These are phyloP conservation scores for Tetragnatha montana DNA, from an alignment of 2,888 invertebrate species.

Conservation along the genomic window DNA sequence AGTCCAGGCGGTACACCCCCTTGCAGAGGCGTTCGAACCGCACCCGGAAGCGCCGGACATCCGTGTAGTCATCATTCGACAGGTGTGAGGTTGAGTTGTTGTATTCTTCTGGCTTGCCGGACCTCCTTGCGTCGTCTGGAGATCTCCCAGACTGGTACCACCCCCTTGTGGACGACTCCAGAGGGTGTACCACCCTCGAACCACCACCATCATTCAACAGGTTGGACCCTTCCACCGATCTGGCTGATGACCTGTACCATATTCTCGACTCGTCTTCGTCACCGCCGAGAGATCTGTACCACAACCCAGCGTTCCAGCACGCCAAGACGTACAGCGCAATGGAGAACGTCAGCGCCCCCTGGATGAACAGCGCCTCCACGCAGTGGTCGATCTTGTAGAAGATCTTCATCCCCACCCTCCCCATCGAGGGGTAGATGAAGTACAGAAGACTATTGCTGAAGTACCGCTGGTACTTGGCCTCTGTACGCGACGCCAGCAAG, in stretches of 20 bases:
- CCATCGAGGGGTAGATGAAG: not conserved
- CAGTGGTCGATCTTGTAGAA: slow-evolving; percentile 11
- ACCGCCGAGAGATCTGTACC: slow-evolving; percentile 20
- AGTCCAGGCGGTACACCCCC: slow-evolving; percentile 13
- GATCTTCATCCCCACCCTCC: not conserved
- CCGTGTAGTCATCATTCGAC: not conserved
- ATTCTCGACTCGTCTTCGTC: not conserved
- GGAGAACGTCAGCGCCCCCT: slow-evolving; percentile 35
- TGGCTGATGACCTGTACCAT: not conserved
- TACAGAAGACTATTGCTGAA: slow-evolving; percentile 15
- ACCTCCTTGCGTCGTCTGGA: too few species aligned
- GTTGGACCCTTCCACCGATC: too few species aligned
- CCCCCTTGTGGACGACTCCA: too few species aligned
- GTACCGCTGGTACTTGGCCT: slow-evolving; percentile 9
- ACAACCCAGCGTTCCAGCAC: slow-evolving; percentile 42
- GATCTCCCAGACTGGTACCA: too few species aligned
- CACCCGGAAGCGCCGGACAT: not conserved
- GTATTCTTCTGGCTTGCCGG: too few species aligned
- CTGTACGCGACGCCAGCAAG: not conserved
- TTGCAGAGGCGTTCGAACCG: slow-evolving; percentile 18
- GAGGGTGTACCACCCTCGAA: too few species aligned
- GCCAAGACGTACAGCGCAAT: slow-evolving; percentile 39
- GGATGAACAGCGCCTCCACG: slow-evolving; percentile 37
- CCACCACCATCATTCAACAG: too few species aligned
- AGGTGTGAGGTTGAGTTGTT: not conserved